Conservation (phyloP, 2,113 vertebrate species). For the Parus major region DNA sequence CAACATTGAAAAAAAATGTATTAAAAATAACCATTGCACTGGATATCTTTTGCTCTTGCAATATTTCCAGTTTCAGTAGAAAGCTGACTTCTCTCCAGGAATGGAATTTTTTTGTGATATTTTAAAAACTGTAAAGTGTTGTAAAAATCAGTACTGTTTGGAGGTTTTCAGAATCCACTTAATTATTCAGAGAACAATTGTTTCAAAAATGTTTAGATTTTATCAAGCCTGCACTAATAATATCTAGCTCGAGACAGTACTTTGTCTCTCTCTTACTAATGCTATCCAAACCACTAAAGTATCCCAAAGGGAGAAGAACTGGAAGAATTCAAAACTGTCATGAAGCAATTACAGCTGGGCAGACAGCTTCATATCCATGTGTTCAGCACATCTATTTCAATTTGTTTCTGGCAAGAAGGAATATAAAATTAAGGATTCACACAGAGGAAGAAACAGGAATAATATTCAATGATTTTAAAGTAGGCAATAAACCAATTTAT, state of each 20-base stretch:
- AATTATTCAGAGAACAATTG: background rate
- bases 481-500: conserved; percentile 35
- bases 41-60: background rate
- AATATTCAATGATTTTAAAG: conserved; percentile 50
- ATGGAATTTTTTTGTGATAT: background rate
- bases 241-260: conserved; percentile 2
- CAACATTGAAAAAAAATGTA: background rate
- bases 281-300: background rate
- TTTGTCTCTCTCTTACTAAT: background rate
- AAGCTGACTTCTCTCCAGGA: background rate
- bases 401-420: conserved; percentile 58
- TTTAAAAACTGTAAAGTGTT: background rate
- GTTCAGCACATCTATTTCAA: conserved; percentile 66
- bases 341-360: conserved; percentile 42
- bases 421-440: conserved; percentile 26
- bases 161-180: background rate
- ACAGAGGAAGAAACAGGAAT: conserved; percentile 37
- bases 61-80: background rate
- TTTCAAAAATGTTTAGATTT: conserved; percentile 9
- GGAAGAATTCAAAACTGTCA: conserved; percentile 10
- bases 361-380: conserved; percentile 34
- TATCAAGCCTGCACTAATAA: background rate
- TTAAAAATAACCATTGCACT: background rate
- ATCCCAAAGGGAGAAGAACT: conserved; percentile 28
- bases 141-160: background rate